Evolutionary conservation across 2,797 vertebrate genomes (phyloP).

Genomic region (Sebastes wilsoni): DNA sequence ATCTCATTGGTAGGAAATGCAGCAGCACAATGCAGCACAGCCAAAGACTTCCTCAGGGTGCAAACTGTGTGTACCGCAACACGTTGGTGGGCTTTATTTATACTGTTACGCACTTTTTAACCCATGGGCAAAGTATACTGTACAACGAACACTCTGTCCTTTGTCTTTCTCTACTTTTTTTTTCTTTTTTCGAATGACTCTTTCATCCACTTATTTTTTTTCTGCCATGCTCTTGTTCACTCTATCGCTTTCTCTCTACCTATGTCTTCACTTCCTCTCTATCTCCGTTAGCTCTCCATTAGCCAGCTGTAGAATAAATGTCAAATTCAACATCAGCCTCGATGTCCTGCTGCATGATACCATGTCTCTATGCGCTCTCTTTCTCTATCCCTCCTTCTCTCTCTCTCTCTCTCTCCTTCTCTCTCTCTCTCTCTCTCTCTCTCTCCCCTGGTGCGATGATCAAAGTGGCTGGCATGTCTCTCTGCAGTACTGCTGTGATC

Average conservation of each 20-base stretch:
- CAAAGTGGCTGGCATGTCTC: slow-evolving; percentile 75
- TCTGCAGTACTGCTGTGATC: slow-evolving; percentile 76
- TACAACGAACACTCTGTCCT: not conserved
- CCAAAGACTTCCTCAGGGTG: not conserved
- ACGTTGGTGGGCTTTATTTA: slow-evolving; percentile 1
- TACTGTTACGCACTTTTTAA: not conserved
- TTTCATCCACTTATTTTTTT: not conserved
- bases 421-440: slow-evolving; percentile 1
- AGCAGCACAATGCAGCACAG: not conserved
- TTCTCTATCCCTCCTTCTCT: not conserved
- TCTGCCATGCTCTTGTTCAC: too few relatives aligned
- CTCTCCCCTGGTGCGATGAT: slow-evolving; percentile 65
- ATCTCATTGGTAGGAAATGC: not conserved
- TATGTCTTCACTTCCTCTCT: not conserved
- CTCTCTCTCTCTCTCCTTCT: not conserved
- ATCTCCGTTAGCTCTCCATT: not conserved
- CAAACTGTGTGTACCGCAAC: not conserved
- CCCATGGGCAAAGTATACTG: not conserved
- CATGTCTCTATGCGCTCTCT: slow-evolving; percentile 6
- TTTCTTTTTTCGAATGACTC: not conserved
- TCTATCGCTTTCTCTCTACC: not conserved
- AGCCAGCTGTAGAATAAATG: slow-evolving; percentile 26
- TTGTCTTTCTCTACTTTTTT: not conserved
- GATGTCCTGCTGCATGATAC: slow-evolving; percentile 45
- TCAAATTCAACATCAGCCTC: slow-evolving; percentile 42